Evolutionary conservation across 2,888 invertebrate species (phyloP).

Genomic region (Phorcus lineatus): DNA sequence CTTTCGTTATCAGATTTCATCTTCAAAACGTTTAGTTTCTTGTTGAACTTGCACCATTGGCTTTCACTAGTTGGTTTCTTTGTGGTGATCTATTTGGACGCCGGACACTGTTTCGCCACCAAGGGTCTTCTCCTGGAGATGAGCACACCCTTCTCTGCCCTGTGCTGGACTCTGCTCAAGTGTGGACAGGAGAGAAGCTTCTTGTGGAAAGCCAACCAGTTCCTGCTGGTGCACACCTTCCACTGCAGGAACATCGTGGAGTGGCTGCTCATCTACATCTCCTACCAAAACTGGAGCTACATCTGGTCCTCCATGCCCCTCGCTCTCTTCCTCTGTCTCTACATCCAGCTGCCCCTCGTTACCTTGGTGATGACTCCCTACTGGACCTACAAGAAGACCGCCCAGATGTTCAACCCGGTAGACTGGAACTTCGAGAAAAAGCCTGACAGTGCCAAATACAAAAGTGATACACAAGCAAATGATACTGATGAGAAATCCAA

Average conservation of each 20-base stretch:
- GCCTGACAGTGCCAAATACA: background rate
- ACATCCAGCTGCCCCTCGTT: conserved; percentile 57
- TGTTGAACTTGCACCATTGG: conserved; percentile 67
- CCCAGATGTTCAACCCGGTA: conserved; percentile 64
- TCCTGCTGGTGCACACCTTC: conserved; percentile 67
- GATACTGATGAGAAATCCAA: too few relatives aligned
- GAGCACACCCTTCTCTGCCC: conserved; percentile 68
- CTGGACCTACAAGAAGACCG: conserved; percentile 72
- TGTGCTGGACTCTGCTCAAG: conserved; percentile 70
- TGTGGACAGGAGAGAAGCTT: conserved; percentile 56
- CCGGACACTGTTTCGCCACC: conserved; percentile 61
- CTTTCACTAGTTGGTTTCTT: conserved; percentile 60
- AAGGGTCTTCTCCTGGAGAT: conserved; percentile 66
- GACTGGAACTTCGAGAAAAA: conserved; percentile 66
- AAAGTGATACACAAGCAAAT: too few relatives aligned
- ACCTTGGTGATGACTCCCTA: conserved; percentile 70
- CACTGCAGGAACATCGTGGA: conserved; percentile 68
- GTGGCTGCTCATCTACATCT: conserved; percentile 59
- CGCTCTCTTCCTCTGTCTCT: conserved; percentile 53
- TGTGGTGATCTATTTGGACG: conserved; percentile 45
- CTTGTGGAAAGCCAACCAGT: conserved; percentile 69
- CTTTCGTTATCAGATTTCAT: conserved; percentile 60
- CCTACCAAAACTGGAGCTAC: conserved; percentile 60
- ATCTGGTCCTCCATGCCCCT: conserved; percentile 62
- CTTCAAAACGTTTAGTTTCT: conserved; percentile 53